Evolutionary conservation across 2,888 invertebrate species (phyloP).

Genomic region (Loripinus fragilis): DNA sequence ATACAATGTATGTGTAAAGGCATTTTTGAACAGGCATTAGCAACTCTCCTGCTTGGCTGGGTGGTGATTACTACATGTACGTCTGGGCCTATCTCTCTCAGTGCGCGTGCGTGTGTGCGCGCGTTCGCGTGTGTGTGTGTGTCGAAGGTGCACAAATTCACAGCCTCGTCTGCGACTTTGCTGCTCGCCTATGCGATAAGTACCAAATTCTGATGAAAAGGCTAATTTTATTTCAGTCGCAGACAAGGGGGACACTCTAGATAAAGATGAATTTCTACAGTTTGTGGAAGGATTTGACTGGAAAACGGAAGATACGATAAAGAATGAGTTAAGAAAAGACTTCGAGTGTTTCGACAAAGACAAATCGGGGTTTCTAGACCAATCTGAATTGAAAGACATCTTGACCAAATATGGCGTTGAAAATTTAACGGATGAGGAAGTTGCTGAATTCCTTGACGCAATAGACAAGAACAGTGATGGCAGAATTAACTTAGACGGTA

Average conservation of each 20-base stretch:
- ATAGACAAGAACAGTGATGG: constrained; percentile 44
- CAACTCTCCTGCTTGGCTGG: too few relatives aligned
- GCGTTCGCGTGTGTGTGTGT: too few relatives aligned
- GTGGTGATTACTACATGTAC: too few relatives aligned
- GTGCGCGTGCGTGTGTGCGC: too few relatives aligned
- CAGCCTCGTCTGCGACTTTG: too few relatives aligned
- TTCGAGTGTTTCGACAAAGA: constrained; percentile 39
- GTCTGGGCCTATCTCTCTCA: too few relatives aligned
- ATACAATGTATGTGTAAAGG: too few relatives aligned
- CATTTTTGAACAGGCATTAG: too few relatives aligned
- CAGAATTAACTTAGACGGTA: constrained; percentile 41
- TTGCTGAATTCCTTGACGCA: constrained; percentile 24
- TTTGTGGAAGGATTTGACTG: constrained; percentile 43
- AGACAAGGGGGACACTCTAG: constrained; percentile 41
- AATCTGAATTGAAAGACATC: constrained; percentile 33
- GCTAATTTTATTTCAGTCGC: constrained; percentile 10
- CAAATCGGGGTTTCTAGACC: constrained; percentile 22
- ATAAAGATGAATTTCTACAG: constrained; percentile 41
- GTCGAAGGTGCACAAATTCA: too few relatives aligned
- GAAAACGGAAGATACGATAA: constrained; percentile 32
- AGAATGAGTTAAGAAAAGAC: constrained; percentile 26
- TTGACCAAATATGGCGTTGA: constrained; percentile 39
- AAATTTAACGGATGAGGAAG: constrained; percentile 32
- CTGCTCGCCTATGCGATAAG: too few relatives aligned
- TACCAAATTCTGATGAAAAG: too few relatives aligned